A percentile compares a stretch with the other conserved stretches of the same genome.
These are phyloP conservation scores for Halcyon smyrnensis DNA, from an alignment of 2,797 vertebrate species.

Conservation along the genomic window DNA sequence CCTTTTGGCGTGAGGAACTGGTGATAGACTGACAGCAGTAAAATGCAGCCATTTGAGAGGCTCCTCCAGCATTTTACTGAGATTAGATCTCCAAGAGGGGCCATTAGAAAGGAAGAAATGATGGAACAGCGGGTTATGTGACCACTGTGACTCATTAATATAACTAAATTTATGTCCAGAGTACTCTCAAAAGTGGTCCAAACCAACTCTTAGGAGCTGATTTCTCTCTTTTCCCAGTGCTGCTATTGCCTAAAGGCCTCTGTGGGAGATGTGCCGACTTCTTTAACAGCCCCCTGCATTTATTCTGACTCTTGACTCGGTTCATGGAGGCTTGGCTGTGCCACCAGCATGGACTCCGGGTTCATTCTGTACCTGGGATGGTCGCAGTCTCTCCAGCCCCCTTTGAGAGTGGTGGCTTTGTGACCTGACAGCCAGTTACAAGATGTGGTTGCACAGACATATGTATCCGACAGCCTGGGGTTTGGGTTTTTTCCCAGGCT, in stretches of 20 bases:
- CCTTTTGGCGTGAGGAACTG: not conserved
- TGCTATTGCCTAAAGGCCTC: constrained; percentile 34
- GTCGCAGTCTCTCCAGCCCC: not conserved
- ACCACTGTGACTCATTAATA: constrained; percentile 64
- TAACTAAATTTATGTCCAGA: constrained; percentile 61
- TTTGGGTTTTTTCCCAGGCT: not conserved
- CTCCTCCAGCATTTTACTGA: constrained; percentile 54
- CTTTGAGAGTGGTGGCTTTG: not conserved
- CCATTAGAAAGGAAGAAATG: constrained; percentile 29
- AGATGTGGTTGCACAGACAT: not conserved
- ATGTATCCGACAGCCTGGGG: not conserved
- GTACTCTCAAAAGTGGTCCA: not conserved
- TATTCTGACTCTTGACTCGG: not conserved
- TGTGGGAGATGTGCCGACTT: not conserved
- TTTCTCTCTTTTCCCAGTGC: not conserved
- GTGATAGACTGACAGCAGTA: constrained; percentile 54
- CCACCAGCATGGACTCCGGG: not conserved
- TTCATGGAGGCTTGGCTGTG: not conserved
- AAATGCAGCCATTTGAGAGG: constrained; percentile 38
- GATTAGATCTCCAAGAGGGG: constrained; percentile 60
- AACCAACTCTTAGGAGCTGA: not conserved
- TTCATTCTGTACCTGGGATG: not conserved
- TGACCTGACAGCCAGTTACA: constrained; percentile 37
- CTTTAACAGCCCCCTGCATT: not conserved
- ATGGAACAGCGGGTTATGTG: not conserved